These are phyloP conservation scores for Hoplostethus atlanticus DNA, from an alignment of 2,797 vertebrate genomes.

Conservation along the genomic window DNA sequence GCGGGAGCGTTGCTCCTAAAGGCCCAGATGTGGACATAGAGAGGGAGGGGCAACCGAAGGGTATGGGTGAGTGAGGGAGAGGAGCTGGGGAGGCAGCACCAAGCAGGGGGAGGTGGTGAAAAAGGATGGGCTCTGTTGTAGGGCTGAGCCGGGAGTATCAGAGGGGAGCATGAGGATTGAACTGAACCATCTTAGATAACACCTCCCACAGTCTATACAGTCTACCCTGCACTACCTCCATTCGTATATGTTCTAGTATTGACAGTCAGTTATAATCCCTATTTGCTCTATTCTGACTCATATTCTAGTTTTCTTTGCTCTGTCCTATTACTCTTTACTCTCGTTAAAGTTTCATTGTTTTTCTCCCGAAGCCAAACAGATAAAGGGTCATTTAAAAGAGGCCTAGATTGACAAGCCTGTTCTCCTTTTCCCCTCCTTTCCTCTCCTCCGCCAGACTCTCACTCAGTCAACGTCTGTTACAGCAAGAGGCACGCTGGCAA, in stretches of 20 bases:
- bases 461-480: constrained; percentile 43
- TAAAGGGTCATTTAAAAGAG: not conserved
- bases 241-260: no score
- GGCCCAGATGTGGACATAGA: constrained; percentile 40
- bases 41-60: not conserved
- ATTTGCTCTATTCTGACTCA: no score
- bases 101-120: not conserved
- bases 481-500: constrained; percentile 30
- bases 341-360: not conserved
- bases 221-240: no score
- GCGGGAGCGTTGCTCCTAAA: constrained; percentile 30
- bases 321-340: not conserved
- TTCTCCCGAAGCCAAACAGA: constrained; percentile 24
- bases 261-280: no score
- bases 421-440: constrained; percentile 12
- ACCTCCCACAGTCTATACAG: not conserved
- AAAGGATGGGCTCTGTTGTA: not conserved
- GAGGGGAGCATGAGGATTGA: constrained; percentile 16
- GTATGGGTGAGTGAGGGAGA: not conserved
- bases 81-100: not conserved
- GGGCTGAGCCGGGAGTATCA: not conserved
- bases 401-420: constrained; percentile 9
- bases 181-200: constrained; percentile 20
- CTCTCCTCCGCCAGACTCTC: constrained; percentile 5
- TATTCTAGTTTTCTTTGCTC: no score